These are phyloP conservation scores for Drymodes brunneopygia DNA, from an alignment of 2,113 vertebrate genomes.

Conservation along the genomic window DNA sequence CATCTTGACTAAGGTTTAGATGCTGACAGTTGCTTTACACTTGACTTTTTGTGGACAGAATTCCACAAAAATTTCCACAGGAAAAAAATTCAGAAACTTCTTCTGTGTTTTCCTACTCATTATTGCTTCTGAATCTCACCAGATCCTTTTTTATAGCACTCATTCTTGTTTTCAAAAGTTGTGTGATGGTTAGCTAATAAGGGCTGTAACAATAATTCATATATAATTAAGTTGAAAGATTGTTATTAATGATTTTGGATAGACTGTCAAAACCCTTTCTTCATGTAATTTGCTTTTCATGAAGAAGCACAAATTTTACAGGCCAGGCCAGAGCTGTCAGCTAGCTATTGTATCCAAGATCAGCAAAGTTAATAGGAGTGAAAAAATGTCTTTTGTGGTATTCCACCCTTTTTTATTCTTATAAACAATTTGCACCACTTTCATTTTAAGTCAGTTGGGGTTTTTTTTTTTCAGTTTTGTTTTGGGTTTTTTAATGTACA, in stretches of 20 bases:
- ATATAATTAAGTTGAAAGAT: not conserved
- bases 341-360: not conserved
- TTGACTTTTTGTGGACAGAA: not conserved
- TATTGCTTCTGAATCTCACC: not conserved
- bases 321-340: not conserved
- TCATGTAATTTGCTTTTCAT: not conserved
- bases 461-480: not conserved
- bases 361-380: not conserved
- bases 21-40: not conserved
- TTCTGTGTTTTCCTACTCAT: not conserved
- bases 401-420: not conserved
- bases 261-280: not conserved
- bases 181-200: not conserved
- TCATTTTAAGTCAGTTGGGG: accelerated
- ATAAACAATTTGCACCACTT: not conserved
- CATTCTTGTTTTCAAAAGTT: not conserved
- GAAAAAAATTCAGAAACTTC: not conserved
- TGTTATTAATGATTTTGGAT: not conserved
- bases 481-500: not conserved
- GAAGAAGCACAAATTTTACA: not conserved
- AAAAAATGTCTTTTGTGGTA: not conserved
- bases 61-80: no score
- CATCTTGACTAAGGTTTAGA: not conserved
- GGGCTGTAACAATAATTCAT: not conserved
- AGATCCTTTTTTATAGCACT: not conserved